Percentiles rank a stretch among this genome's conserved stretches.
phyloP scores from a whole-genome alignment of 1,140 invertebrate species.

The Drosophila nebulosa region DNA sequence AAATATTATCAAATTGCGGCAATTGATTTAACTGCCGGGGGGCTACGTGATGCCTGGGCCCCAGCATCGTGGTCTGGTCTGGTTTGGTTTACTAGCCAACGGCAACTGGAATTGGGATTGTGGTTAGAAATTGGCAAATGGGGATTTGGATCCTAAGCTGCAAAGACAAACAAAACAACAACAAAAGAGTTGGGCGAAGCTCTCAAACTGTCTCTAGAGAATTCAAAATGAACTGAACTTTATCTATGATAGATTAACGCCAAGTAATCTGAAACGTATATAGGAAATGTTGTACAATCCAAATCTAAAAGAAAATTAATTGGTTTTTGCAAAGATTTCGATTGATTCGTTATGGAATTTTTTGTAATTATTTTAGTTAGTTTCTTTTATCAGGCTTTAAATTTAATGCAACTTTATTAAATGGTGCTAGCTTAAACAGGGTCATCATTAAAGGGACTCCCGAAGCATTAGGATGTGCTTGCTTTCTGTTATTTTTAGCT shows the following conservation, averaged over 20 bases:
- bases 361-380: no score
- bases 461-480: no score
- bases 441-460: no score
- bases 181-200: not conserved
- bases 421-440: no score
- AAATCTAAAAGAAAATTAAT: not conserved
- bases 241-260: not conserved
- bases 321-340: not conserved
- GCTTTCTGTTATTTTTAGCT: not conserved
- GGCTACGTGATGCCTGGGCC: slow-evolving; percentile 38
- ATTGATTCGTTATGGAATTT: no score
- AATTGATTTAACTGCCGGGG: slow-evolving; percentile 73
- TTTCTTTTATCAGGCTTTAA: no score
- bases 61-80: slow-evolving; percentile 7
- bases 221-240: not conserved
- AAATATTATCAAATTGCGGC: slow-evolving; percentile 78
- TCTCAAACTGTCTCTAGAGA: not conserved
- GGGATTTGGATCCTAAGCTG: slow-evolving; percentile 31
- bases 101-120: slow-evolving; percentile 29
- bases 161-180: slow-evolving; percentile 21
- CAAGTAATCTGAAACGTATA: not conserved
- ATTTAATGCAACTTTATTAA: no score
- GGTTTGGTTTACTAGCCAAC: slow-evolving; percentile 9
- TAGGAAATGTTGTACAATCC: not conserved
- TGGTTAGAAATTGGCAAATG: not conserved